Evolutionary conservation across 2,888 invertebrate genomes (phyloP).

Genomic region (Orchestes rusci): DNA sequence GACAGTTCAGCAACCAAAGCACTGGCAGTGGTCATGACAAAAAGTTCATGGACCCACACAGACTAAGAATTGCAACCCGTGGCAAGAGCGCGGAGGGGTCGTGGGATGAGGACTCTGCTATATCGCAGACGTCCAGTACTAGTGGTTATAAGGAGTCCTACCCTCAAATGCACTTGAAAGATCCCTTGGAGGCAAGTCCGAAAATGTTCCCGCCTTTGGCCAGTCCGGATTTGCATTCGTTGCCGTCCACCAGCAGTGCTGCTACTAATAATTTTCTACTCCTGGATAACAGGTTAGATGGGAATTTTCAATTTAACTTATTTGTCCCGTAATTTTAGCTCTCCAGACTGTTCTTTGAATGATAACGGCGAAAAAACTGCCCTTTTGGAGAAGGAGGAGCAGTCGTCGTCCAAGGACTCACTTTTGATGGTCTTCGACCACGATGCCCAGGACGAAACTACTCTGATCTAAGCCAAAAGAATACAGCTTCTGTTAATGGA

Average conservation of each 20-base stretch:
- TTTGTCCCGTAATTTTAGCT: slow-evolving; percentile 34
- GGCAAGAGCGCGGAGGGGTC: slow-evolving; percentile 56
- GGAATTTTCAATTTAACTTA: neutral
- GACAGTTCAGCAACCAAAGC: slow-evolving; percentile 15
- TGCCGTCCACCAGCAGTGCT: slow-evolving; percentile 48
- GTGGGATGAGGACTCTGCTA: slow-evolving; percentile 67
- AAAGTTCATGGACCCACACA: slow-evolving; percentile 35
- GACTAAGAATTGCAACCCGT: slow-evolving; percentile 39
- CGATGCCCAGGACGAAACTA: slow-evolving; percentile 82
- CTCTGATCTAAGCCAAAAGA: slow-evolving; percentile 53
- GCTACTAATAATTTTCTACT: slow-evolving; percentile 47
- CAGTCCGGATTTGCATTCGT: slow-evolving; percentile 54
- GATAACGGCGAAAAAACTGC: slow-evolving; percentile 60
- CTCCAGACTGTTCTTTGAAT: slow-evolving; percentile 56
- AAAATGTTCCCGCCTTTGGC: slow-evolving; percentile 53
- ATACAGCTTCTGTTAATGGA: neutral
- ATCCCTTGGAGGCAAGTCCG: slow-evolving; percentile 39
- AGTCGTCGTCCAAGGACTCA: slow-evolving; percentile 70
- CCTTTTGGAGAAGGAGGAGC: slow-evolving; percentile 46
- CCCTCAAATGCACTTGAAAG: slow-evolving; percentile 42
- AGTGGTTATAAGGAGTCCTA: slow-evolving; percentile 71
- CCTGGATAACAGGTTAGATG: slow-evolving; percentile 41
- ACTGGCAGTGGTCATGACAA: neutral
- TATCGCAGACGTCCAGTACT: slow-evolving; percentile 78
- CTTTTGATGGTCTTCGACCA: slow-evolving; percentile 68